Percentiles rank a stretch among this genome's conserved stretches.
Evolutionary conservation across 1,140 invertebrate genomes (phyloP).

Genomic region (Stegodyphus dumicola): DNA sequence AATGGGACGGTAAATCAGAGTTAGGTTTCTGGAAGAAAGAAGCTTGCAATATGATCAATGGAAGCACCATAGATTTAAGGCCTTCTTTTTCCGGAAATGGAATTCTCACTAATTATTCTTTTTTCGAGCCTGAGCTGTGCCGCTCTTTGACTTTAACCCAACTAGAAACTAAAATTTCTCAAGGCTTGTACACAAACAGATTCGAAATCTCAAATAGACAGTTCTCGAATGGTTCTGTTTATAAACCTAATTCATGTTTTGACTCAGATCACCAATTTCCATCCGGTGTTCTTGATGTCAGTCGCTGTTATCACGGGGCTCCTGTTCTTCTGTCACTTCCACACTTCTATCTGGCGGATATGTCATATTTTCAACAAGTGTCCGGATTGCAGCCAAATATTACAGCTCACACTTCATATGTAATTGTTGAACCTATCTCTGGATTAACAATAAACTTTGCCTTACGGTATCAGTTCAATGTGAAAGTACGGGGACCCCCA

Average conservation of each 20-base stretch:
- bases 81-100: neutral
- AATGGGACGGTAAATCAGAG: slow-evolving; percentile 73
- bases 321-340: neutral
- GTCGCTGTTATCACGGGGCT: neutral
- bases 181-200: neutral
- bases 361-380: neutral
- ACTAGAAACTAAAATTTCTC: neutral
- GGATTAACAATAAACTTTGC: slow-evolving; percentile 6
- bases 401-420: neutral
- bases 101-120: neutral
- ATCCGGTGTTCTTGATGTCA: neutral
- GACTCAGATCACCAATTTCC: neutral
- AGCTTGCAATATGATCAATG: slow-evolving; percentile 39
- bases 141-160: neutral
- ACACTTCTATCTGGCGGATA: neutral
- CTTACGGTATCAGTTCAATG: slow-evolving; percentile 9
- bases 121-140: neutral
- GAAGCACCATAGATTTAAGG: neutral
- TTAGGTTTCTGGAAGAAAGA: slow-evolving; percentile 57
- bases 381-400: neutral
- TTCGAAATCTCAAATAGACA: neutral
- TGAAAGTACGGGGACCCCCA: neutral
- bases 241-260: neutral
- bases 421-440: neutral
- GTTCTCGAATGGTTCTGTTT: neutral